Base-by-base conservation (phyloP, 2,888 invertebrate species). In the Drosophila aldrichi region DNA sequence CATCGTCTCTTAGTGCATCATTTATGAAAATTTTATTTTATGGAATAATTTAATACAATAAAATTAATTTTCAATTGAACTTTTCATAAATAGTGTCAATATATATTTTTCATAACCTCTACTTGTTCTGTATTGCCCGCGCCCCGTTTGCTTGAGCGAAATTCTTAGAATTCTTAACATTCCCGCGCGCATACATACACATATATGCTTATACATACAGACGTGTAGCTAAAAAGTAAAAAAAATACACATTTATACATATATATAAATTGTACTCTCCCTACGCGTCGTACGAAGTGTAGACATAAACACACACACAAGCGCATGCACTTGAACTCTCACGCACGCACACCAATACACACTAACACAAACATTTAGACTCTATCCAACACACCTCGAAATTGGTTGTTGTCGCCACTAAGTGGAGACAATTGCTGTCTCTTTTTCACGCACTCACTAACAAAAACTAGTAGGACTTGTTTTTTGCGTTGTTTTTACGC, bases 111-210 rank as follows among this genome's bases (percentile, higher is more conserved):
- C 58, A 74, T 69, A 64, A 67, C 77, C 55, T 65, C 41, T 51
- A 68, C 61, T 57, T 60, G 55, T 67, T 70, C 65, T 58, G 43
- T 25, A 54, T 69, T 65, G 64, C 55, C 59, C 68, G 79, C 62
- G 64, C 68, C 68, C 67, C 57, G 63, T 49, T 81, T 57, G 76
- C 70, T 78, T 81, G 68, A 74, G 72, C 77, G 78, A 85, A 90
- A 90, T 90, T 90, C 90, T 87, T 81, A 82, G 90, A 90, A 90
- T 90, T 90, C 90, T 88, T 88, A 88, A 81, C 90, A 90, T 90
- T 90, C 90, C 90, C 84, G 87, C 83, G 88, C 82, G 61, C 70
- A 81, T 79, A 68, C 68, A 67, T 55, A 77, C 66, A 69, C 63
- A 60, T 32, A 60, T 32, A 8, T 66, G 62, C 32, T 16, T 56